These are phyloP conservation scores for Anticlea derivata DNA, from an alignment of 2,888 invertebrate genomes.

Conservation along the genomic window DNA sequence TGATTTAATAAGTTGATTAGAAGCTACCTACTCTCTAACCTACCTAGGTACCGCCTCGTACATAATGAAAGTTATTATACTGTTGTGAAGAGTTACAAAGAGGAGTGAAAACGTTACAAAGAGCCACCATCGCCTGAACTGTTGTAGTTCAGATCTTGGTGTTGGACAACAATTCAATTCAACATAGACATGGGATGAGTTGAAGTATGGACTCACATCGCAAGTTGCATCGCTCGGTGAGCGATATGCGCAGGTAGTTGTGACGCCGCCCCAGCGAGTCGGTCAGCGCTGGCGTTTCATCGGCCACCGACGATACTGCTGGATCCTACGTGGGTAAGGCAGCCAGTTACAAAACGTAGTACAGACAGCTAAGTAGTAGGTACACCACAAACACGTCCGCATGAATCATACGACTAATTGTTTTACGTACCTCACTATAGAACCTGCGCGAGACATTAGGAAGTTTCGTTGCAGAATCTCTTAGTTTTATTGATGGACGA, in stretches of 20 bases:
- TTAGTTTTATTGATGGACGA: neutral
- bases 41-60: too few relatives aligned
- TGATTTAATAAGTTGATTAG: too few relatives aligned
- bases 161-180: too few relatives aligned
- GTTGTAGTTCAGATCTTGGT: too few relatives aligned
- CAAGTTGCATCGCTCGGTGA: conserved; percentile 98
- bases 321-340: conserved; percentile 6
- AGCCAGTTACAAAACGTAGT: conserved; percentile 1
- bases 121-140: too few relatives aligned
- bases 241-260: conserved; percentile 96
- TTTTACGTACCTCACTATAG: conserved; percentile 25
- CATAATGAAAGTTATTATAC: too few relatives aligned
- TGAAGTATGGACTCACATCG: conserved; percentile 96
- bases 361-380: neutral
- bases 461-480: neutral
- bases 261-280: conserved; percentile 96
- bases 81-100: too few relatives aligned
- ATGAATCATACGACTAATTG: neutral
- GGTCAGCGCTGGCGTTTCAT: conserved; percentile 72
- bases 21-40: too few relatives aligned
- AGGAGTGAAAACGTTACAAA: too few relatives aligned
- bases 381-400: neutral
- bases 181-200: too few relatives aligned
- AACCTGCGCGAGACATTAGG: conserved; percentile 1
- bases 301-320: neutral